A percentile compares a stretch with the other conserved stretches of the same genome.
phyloP scores from a whole-genome alignment of 2,797 vertebrate genomes.

The Furcifer pardalis region DNA sequence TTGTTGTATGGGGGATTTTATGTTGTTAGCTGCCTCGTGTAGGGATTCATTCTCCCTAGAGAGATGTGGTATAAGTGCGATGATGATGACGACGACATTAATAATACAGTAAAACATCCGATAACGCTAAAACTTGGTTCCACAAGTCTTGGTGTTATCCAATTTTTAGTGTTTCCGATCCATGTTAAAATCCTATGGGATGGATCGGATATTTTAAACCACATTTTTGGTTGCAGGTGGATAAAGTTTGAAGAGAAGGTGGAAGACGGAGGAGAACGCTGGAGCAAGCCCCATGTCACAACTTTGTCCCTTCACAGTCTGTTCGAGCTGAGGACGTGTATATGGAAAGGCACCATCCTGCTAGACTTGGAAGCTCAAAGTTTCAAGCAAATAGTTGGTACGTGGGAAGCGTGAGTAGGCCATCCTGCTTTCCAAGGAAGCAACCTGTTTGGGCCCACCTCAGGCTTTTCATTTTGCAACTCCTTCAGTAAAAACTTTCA shows the following conservation, averaged over 20 bases:
- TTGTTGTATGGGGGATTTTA: too few relatives aligned
- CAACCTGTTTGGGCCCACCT: not conserved
- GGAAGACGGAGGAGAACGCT: conserved; percentile 75
- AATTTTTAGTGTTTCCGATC: too few relatives aligned
- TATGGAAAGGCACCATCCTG: conserved; percentile 61
- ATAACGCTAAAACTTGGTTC: too few relatives aligned
- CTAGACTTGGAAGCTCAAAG: conserved; percentile 64
- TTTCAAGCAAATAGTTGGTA: conserved; percentile 76
- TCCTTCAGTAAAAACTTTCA: not conserved
- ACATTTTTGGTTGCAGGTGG: conserved; percentile 73
- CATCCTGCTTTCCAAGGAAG: not conserved
- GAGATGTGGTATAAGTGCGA: too few relatives aligned
- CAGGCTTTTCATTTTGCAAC: not conserved
- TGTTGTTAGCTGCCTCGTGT: too few relatives aligned
- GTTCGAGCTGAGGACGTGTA: conserved; percentile 70
- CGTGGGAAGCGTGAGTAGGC: not conserved
- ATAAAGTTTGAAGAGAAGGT: conserved; percentile 81
- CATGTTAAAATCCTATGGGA: too few relatives aligned
- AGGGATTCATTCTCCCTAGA: too few relatives aligned
- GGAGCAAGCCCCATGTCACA: conserved; percentile 77
- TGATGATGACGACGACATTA: too few relatives aligned
- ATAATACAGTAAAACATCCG: too few relatives aligned
- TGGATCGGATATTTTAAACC: too few relatives aligned
- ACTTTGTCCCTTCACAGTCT: conserved; percentile 74
- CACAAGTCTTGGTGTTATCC: too few relatives aligned